A percentile compares a stretch with the other conserved stretches of the same genome.
Conservation (phyloP, 2,888 invertebrate species). For the Oasisia sp. region DNA sequence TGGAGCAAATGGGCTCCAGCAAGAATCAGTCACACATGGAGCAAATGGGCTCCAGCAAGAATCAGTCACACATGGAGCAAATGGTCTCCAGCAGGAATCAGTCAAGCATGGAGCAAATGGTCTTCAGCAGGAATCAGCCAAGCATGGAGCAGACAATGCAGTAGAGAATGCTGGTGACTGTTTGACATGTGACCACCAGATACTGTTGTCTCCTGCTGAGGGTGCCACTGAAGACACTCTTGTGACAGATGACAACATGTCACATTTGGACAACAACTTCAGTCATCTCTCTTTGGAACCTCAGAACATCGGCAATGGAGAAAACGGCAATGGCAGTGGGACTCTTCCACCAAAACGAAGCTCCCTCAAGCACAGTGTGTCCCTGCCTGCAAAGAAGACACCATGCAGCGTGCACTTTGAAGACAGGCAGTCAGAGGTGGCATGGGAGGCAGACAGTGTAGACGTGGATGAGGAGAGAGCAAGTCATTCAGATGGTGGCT, state of each 20-base stretch:
- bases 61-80: background rate
- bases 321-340: background rate
- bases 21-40: background rate
- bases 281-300: background rate
- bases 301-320: background rate
- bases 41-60: background rate
- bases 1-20: background rate
- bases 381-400: background rate
- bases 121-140: background rate
- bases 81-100: background rate
- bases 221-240: background rate
- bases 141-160: background rate
- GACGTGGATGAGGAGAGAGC: background rate
- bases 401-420: background rate
- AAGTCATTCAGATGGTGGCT: background rate
- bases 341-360: background rate
- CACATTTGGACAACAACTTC: background rate
- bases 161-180: background rate
- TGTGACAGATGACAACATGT: background rate
- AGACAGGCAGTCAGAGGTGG: background rate
- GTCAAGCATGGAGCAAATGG: background rate
- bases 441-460: background rate
- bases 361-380: background rate
- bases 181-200: background rate
- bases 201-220: background rate